Base-by-base conservation (phyloP, 2,113 vertebrate species). In the Promerops cafer region DNA sequence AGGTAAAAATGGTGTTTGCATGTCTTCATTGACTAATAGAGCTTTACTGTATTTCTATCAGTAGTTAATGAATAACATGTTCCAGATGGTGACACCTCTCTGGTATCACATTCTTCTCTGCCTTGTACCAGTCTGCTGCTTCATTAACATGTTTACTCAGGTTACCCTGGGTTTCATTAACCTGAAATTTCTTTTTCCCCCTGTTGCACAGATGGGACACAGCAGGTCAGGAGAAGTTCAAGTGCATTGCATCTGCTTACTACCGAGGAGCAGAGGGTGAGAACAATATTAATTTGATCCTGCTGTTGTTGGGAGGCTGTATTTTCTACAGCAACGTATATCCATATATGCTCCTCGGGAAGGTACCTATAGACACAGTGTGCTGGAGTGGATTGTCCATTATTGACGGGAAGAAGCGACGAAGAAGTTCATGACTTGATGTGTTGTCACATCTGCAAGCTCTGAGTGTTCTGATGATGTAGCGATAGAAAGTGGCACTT, bases 191-290 rank as follows among this genome's bases (percentile, higher is more conserved):
- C 63, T 88, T 60, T 66, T 71, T 8, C 54, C 20, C 57, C 59
- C 14, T 13, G 0, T 54, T 49, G 53, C 91, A 83, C 93, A 99
- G 99, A 97, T 99, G 99, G 99, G 99, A 99, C 97, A 99, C 99
- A 27, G 99, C 99, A 8, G 99, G 99, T 26, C 99, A 99, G 96
- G 99, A 99, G 87, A 99, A 99, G 96, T 99, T 99, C 97, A 99
- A 99, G 97, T 99, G 99, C 94, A 99, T 99, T 17, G 98, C 99
- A 11, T 99, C 99, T 74, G 98, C 99, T 53, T 99, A 99, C 96
- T 99, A 99, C 97, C 95, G 98, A 96, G 99, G 99, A 23, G 99
- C 99, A 85, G 98, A 99, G 94, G 98, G 99, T 99, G 88, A 98
- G 97, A 83, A 70, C 60, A 63, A 37, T 3, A 26, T 91, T 69